Evolutionary conservation across 2,888 invertebrate genomes (phyloP), one percentile per base, ranked within the genome.

Genomic region (Fabriciana adippe): DNA sequence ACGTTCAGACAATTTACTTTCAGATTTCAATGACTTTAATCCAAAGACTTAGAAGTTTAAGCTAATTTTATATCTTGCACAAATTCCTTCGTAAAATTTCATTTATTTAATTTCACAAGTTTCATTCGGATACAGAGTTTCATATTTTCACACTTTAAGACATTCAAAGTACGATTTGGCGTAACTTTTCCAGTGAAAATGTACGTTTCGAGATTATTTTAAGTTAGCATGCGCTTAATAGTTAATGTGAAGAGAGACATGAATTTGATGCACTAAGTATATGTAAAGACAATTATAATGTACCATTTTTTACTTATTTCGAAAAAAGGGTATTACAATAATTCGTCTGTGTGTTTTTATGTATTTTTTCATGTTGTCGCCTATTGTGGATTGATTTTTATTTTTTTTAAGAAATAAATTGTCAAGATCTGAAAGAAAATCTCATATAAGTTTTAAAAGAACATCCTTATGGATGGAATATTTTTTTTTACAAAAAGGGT

Each of bases 111-210:
- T 64, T 41, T 35, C 15, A 14, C 6, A 50, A 65, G 21, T 65
- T 65, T 65, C 21, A 51, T 57, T 57, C 57, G 35, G 51, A 57
- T 21, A 57, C 51, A 63, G n/a, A 61, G 61, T 63, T 55, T 63
- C 63, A 63, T 63, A 63, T 55, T 61, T 63, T 26, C 54, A 47
- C 54, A 63, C 54, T 63, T 48, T 14, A 55, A 55, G 63, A 55
- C 63, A 48, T 55, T 63, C 31, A n/a, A 55, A 63, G 45, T 31
- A 63, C 47, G 21, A 55, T 63, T 63, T 48, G 21, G 48, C 47
- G 41, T 21, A 63, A 63, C 55, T 63, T 63, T 55, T 26, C 21
- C n/a, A 11, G 50, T 1, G 8, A 8, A 41, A 41, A 41, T 1
- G n/a, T 45, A 62, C 54, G 21, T 53, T 62, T 21, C 31, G 54